Evolutionary conservation across 1,140 invertebrate genomes (phyloP), one percentile per base, ranked within the genome.

Genomic region (Drosophila athabasca): DNA sequence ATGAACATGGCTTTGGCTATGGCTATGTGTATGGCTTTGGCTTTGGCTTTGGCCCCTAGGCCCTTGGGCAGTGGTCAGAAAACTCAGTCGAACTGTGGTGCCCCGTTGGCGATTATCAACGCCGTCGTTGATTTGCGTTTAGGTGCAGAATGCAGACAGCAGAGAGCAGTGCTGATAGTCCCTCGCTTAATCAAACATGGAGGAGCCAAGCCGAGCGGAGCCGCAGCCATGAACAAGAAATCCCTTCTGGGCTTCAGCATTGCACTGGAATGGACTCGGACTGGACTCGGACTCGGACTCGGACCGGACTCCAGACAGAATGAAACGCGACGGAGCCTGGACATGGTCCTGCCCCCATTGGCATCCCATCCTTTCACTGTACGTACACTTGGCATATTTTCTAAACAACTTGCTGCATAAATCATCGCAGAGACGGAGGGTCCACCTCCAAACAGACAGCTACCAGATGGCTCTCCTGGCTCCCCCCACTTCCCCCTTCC

Each of bases 351-450:
- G 41, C 41, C 43, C 43, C 43, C 22, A 26, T 31, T 15, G 24
- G 17, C 17, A 19, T 19, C 2, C 4, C 29, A 8, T 7, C 31
- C 11, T 39, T 11, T 39, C 11, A 39, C 11, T 39, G 35, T 39
- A 11, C 41, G 62, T 62, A 58, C 51, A 61, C 65, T 87, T 87
- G 82, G 76, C 83, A 87, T 88, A 88, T 88, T 88, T 87, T 82
- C 83, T 88, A 87, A 87, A 87, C 83, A 88, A 83, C 83, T 78
- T 78, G 80, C 60, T 66, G 79, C 83, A 87, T 87, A 87, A 87
- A 87, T 87, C 83, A 87, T 87, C 66, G 79, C 11, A 4, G 35
- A 39, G 35, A 4, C 11, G 60, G 54, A 66, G 61, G 77, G 52
- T 62, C 74, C 83, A 73, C 83, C 83, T 88, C 71, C 83, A 61